phyloP scores from a whole-genome alignment of 2,113 vertebrate genomes.

The Vulpes vulpes region DNA sequence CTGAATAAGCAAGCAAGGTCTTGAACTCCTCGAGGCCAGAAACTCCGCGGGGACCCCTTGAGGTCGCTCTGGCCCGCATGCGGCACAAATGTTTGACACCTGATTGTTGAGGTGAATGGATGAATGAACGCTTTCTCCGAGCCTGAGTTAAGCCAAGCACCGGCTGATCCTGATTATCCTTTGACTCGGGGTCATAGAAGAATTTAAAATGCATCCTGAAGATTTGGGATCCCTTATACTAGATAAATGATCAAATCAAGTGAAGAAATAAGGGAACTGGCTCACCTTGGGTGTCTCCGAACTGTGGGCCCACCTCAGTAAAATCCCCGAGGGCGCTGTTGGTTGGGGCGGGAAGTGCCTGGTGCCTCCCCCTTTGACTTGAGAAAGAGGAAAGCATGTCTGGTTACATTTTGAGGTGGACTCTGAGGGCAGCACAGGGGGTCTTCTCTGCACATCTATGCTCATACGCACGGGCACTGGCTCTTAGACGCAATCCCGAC shows the following conservation, averaged over 20 bases:
- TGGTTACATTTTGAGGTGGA: background rate
- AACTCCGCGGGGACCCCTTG: background rate
- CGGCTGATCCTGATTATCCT: slow-evolving; percentile 1
- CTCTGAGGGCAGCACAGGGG: background rate
- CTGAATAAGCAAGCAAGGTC: slow-evolving; percentile 53
- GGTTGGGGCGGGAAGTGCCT: background rate
- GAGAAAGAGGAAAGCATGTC: slow-evolving; percentile 14
- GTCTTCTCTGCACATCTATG: background rate
- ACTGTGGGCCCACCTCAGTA: background rate
- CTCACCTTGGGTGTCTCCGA: background rate
- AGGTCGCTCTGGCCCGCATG: background rate
- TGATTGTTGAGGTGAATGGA: background rate
- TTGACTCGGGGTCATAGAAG: background rate
- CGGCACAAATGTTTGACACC: background rate
- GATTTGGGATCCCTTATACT: background rate
- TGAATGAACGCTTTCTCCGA: slow-evolving; percentile 45
- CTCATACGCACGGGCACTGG: background rate
- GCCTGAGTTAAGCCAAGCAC: slow-evolving; percentile 4
- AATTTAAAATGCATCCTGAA: slow-evolving; percentile 37
- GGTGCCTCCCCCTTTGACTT: background rate
- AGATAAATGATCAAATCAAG: background rate
- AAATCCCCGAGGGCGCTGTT: background rate
- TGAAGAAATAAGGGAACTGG: background rate
- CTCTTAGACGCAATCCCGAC: slow-evolving; percentile 23
- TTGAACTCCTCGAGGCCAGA: background rate